phyloP scores from a whole-genome alignment of 2,888 invertebrate genomes.

The Caenorhabditis sp. region DNA sequence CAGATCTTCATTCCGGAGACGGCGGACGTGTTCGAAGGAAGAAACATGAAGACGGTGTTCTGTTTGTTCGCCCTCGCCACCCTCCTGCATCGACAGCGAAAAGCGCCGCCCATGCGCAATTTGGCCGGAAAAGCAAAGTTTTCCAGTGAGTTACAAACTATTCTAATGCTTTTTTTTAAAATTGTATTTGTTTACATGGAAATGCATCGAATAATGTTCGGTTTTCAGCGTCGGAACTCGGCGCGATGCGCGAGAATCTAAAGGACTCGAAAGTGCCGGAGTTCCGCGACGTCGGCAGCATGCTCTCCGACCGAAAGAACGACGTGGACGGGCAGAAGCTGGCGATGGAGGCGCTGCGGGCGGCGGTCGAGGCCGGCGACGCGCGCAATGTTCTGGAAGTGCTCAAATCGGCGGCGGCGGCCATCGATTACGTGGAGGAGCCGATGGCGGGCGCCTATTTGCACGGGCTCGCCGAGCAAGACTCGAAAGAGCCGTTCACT shows the following conservation, averaged over 20 bases:
- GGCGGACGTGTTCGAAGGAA: slow-evolving; percentile 88
- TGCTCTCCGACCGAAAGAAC: slow-evolving; percentile 82
- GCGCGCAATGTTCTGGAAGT: slow-evolving; percentile 51
- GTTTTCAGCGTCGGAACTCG: slow-evolving; percentile 64
- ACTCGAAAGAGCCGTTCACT: slow-evolving; percentile 45
- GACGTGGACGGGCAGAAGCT: slow-evolving; percentile 83
- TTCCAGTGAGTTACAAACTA: slow-evolving; percentile 81
- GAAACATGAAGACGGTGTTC: slow-evolving; percentile 87
- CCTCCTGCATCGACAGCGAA: slow-evolving; percentile 79
- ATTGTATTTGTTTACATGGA: too few species aligned
- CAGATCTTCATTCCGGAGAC: slow-evolving; percentile 89
- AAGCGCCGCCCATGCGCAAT: slow-evolving; percentile 86
- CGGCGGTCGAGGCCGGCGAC: slow-evolving; percentile 58
- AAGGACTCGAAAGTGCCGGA: slow-evolving; percentile 70
- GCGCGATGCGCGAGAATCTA: slow-evolving; percentile 67
- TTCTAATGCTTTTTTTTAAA: neutral
- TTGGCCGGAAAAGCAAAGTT: slow-evolving; percentile 87
- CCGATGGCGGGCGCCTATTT: slow-evolving; percentile 52
- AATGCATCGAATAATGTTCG: neutral
- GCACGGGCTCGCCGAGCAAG: slow-evolving; percentile 23
- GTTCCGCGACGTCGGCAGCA: slow-evolving; percentile 67
- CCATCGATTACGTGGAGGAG: slow-evolving; percentile 65
- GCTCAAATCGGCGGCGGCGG: slow-evolving; percentile 57
- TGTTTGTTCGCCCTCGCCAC: slow-evolving; percentile 86
- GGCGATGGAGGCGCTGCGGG: slow-evolving; percentile 55